Evolutionary conservation across 2,888 invertebrate genomes (phyloP).

Genomic region (Cantharis nigra): DNA sequence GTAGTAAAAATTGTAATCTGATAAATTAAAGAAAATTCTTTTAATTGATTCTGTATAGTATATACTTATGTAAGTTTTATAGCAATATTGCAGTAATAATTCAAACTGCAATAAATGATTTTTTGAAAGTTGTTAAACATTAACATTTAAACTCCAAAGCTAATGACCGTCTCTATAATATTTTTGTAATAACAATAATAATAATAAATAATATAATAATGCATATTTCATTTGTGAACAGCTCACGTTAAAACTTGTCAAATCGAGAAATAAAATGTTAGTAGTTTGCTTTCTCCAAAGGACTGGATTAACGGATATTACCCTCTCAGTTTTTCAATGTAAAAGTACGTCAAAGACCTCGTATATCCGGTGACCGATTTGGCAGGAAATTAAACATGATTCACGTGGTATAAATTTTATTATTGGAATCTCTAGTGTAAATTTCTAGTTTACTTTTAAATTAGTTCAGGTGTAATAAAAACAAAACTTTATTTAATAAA

Average conservation of each 20-base stretch:
- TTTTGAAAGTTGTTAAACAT: too few relatives aligned
- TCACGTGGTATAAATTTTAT: neutral
- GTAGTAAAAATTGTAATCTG: too few relatives aligned
- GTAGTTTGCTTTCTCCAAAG: neutral
- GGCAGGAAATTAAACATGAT: neutral
- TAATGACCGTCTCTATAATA: too few relatives aligned
- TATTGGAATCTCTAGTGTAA: neutral
- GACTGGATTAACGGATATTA: neutral
- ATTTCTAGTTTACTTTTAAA: neutral
- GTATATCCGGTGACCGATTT: neutral
- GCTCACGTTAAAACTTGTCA: neutral
- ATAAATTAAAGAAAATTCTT: too few relatives aligned
- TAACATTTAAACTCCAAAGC: too few relatives aligned
- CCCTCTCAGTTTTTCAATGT: neutral
- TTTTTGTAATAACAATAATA: too few relatives aligned
- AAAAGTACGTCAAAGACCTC: neutral
- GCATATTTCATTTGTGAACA: neutral
- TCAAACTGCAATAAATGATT: too few relatives aligned
- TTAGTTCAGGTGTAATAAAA: neutral
- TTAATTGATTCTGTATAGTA: too few relatives aligned
- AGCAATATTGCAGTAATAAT: too few relatives aligned
- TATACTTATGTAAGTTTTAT: too few relatives aligned
- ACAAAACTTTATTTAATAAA: neutral
- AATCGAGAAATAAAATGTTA: neutral
- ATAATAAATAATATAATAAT: neutral